phyloP scores from a whole-genome alignment of 1,140 invertebrate species.

The Drosophila paulistorum region DNA sequence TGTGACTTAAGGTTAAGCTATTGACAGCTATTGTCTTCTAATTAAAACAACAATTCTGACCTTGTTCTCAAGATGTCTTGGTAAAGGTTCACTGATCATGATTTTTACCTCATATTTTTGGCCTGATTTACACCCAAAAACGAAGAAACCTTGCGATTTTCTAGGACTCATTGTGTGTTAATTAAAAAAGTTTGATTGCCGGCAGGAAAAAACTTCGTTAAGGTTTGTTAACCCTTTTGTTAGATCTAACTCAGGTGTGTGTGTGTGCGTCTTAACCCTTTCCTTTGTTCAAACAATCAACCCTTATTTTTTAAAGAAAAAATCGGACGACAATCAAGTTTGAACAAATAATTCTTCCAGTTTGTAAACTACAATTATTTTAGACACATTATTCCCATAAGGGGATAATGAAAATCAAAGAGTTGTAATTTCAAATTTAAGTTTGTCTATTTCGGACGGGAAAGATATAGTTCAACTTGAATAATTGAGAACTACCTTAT shows the following conservation, averaged over 20 bases:
- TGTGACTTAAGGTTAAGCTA: constrained; percentile 33
- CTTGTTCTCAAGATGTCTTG: constrained; percentile 64
- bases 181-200: constrained; percentile 66
- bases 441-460: too few relatives aligned
- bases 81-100: constrained; percentile 60
- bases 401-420: background rate
- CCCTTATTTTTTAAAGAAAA: background rate
- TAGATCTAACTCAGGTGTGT: background rate
- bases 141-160: constrained; percentile 31
- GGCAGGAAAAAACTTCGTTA: constrained; percentile 22
- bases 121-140: constrained; percentile 30
- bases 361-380: background rate
- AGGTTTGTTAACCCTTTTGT: constrained; percentile 16
- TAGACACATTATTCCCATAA: background rate
- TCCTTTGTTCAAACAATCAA: background rate
- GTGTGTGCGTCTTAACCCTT: background rate
- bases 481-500: too few relatives aligned
- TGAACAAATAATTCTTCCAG: background rate
- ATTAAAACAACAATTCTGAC: constrained; percentile 79
- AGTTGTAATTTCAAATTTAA: background rate
- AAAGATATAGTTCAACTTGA: too few relatives aligned
- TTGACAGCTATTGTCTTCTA: constrained; percentile 78
- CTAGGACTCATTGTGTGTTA: constrained; percentile 62
- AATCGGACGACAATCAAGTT: background rate
- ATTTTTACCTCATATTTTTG: constrained; percentile 24